These are phyloP conservation scores for Sardinella longiceps DNA, from an alignment of 2,797 vertebrate genomes.

Conservation along the genomic window DNA sequence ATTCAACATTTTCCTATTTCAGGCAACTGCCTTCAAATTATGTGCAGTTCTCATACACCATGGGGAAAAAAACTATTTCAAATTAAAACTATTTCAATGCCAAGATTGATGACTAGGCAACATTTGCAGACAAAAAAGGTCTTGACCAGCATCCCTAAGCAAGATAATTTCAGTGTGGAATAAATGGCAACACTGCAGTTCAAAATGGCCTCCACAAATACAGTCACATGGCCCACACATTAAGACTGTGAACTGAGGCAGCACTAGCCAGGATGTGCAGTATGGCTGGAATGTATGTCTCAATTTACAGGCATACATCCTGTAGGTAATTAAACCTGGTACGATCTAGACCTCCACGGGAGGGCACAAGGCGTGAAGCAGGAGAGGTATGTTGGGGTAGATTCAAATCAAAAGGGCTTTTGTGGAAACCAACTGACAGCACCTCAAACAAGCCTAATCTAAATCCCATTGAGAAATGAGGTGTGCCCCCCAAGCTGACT, in stretches of 20 bases:
- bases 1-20: neutral
- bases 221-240: slow-evolving; percentile 11
- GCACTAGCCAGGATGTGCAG: neutral
- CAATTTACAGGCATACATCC: slow-evolving; percentile 2
- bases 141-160: neutral
- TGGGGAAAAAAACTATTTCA: neutral
- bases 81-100: neutral
- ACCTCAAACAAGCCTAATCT: slow-evolving; percentile 14
- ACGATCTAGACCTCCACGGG: neutral
- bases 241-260: neutral
- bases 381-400: neutral
- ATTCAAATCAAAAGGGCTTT: neutral
- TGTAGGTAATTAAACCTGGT: neutral
- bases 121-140: slow-evolving; percentile 5
- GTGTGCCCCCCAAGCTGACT: neutral
- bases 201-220: slow-evolving; percentile 11
- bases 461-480: neutral
- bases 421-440: slow-evolving; percentile 20
- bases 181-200: neutral
- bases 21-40: neutral
- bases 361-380: neutral
- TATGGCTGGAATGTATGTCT: slow-evolving; percentile 15
- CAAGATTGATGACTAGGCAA: neutral
- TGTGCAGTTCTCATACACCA: neutral
- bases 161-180: neutral